Percentiles rank a stretch among this genome's conserved stretches.
Conservation (phyloP, 1,140 invertebrate species). For the Ceratosolen solmsi region DNA sequence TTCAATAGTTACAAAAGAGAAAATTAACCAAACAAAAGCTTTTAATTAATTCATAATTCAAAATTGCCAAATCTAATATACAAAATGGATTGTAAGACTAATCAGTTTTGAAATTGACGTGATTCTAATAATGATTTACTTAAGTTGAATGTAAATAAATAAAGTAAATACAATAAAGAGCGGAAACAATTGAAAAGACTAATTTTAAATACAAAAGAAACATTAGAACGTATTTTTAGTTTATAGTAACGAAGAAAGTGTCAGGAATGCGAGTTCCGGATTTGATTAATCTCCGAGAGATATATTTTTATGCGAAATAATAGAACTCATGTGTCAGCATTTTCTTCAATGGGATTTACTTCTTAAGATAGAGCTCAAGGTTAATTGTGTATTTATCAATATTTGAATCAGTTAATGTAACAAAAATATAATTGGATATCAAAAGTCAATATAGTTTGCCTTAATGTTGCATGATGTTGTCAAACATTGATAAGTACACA, state of each 20-base stretch:
- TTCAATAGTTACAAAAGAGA: neutral
- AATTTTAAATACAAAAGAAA: too few relatives aligned
- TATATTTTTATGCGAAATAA: constrained; percentile 15
- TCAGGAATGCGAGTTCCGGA: neutral
- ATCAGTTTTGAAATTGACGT: neutral
- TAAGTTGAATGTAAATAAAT: neutral
- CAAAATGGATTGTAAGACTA: neutral
- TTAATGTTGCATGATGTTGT: neutral
- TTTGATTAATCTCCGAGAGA: neutral
- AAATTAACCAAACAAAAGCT: neutral
- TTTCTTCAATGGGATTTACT: constrained; percentile 2
- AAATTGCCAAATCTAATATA: neutral
- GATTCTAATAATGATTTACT: neutral
- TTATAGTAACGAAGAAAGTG: neutral
- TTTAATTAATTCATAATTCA: neutral
- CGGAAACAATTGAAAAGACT: too few relatives aligned
- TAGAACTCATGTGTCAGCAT: constrained; percentile 20
- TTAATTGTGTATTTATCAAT: constrained; percentile 19
- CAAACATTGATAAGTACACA: neutral
- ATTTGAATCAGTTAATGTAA: constrained; percentile 13
- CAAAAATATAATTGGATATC: neutral
- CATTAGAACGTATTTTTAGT: too few relatives aligned
- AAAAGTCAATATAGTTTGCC: constrained; percentile 13
- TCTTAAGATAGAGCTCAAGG: constrained; percentile 13
- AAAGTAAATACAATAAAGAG: neutral